Evolutionary conservation across 2,113 vertebrate species (phyloP).

Genomic region (Odontophorus gujanensis): DNA sequence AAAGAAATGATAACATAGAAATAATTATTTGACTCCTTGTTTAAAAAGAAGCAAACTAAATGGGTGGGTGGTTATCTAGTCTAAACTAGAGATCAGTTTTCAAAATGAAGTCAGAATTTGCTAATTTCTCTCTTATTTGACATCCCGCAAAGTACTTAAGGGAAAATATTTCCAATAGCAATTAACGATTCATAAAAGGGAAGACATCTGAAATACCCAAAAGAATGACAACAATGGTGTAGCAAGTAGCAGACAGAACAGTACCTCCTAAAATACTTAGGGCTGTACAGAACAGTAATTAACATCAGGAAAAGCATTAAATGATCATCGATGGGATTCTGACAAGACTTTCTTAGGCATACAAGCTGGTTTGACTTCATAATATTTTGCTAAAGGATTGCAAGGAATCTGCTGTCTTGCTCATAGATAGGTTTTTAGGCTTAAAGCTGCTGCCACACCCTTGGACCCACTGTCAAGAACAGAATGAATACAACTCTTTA

Average conservation of each 20-base stretch:
- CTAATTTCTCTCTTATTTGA: not conserved
- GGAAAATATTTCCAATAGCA: not conserved
- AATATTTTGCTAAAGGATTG: slow-evolving; percentile 3
- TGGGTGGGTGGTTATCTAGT: not conserved
- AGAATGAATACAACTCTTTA: fast-evolving
- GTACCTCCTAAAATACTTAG: not conserved
- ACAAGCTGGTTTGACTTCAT: not conserved
- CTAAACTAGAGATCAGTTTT: not conserved
- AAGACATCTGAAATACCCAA: not conserved
- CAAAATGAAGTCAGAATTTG: not conserved
- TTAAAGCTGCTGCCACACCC: not conserved
- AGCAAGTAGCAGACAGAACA: not conserved
- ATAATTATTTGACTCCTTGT: not conserved
- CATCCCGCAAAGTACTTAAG: not conserved
- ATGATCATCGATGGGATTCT: not conserved
- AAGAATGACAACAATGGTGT: not conserved
- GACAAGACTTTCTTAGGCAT: not conserved
- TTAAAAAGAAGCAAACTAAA: not conserved
- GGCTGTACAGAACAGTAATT: not conserved
- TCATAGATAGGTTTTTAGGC: not conserved
- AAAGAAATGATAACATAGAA: not conserved
- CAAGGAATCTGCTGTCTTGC: not conserved
- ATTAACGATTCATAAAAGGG: not conserved
- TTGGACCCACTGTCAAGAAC: not conserved
- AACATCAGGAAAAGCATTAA: not conserved